Percentiles rank a stretch among this genome's conserved stretches.
phyloP scores from a whole-genome alignment of 2,888 invertebrate genomes.

The Azorinus chamasolen region DNA sequence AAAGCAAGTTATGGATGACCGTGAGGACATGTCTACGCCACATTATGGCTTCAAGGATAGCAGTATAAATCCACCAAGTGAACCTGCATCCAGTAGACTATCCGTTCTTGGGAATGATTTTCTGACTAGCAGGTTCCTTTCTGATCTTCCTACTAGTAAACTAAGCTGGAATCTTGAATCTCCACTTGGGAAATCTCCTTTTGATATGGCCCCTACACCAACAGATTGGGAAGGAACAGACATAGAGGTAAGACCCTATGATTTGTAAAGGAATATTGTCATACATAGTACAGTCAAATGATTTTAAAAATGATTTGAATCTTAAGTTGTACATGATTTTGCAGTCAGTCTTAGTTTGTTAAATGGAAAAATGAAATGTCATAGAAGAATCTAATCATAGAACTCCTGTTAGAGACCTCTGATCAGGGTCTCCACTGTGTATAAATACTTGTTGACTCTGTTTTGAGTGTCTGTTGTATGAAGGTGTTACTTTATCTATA shows the following conservation, averaged over 20 bases:
- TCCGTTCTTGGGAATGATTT: conserved; percentile 62
- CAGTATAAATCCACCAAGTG: conserved; percentile 32
- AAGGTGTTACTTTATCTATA: too few species aligned
- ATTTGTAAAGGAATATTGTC: too few species aligned
- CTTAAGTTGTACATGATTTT: too few species aligned
- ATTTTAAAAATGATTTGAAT: too few species aligned
- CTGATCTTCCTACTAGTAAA: conserved; percentile 57
- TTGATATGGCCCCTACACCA: conserved; percentile 30
- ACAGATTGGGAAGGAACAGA: conserved; percentile 65
- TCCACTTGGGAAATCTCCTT: conserved; percentile 47
- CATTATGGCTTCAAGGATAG: conserved; percentile 34
- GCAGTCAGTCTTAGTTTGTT: too few species aligned
- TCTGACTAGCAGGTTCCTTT: conserved; percentile 65
- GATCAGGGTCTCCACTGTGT: too few species aligned
- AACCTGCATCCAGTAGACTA: conserved; percentile 49
- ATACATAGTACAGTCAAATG: too few species aligned
- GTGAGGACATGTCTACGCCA: conserved; percentile 44
- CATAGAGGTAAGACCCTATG: conserved; percentile 54
- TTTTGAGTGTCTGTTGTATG: too few species aligned
- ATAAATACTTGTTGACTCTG: too few species aligned
- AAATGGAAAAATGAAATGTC: too few species aligned
- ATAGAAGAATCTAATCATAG: too few species aligned
- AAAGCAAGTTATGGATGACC: conserved; percentile 17
- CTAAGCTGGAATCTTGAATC: conserved; percentile 60
- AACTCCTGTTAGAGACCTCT: too few species aligned